phyloP scores from a whole-genome alignment of 2,888 invertebrate genomes.

The Dryadula phaetusa region DNA sequence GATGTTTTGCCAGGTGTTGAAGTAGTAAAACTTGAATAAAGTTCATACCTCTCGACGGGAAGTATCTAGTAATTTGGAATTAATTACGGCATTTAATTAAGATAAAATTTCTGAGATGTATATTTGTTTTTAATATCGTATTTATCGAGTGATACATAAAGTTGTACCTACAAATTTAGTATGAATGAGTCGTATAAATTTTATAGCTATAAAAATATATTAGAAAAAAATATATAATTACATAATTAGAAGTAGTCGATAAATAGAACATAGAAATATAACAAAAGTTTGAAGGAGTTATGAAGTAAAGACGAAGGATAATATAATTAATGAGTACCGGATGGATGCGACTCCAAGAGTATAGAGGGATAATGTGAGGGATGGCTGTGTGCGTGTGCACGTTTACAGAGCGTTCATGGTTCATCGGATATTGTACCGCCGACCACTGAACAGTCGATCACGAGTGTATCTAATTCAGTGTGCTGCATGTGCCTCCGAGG shows the following conservation, averaged over 20 bases:
- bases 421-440: slow-evolving; percentile 59
- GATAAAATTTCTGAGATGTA: slow-evolving; percentile 25
- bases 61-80: slow-evolving; percentile 33
- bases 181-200: slow-evolving; percentile 7
- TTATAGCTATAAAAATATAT: slow-evolving; percentile 4
- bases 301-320: slow-evolving; percentile 11
- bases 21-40: slow-evolving; percentile 57
- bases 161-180: slow-evolving; percentile 4
- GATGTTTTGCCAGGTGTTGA: slow-evolving; percentile 69
- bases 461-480: slow-evolving; percentile 80
- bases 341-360: slow-evolving; percentile 21
- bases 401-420: slow-evolving; percentile 61
- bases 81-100: slow-evolving; percentile 29
- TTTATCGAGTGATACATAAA: slow-evolving; percentile 20
- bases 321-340: slow-evolving; percentile 11
- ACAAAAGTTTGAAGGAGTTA: background rate
- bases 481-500: slow-evolving; percentile 74
- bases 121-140: slow-evolving; percentile 19
- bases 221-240: background rate
- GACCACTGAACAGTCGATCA: slow-evolving; percentile 67
- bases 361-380: slow-evolving; percentile 42
- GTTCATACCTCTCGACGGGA: slow-evolving; percentile 31
- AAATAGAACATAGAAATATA: background rate
- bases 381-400: slow-evolving; percentile 43
- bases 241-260: background rate